Evolutionary conservation across 2,797 vertebrate genomes (phyloP), one percentile per base, ranked within the genome.

Genomic region (Antrozous pallidus): DNA sequence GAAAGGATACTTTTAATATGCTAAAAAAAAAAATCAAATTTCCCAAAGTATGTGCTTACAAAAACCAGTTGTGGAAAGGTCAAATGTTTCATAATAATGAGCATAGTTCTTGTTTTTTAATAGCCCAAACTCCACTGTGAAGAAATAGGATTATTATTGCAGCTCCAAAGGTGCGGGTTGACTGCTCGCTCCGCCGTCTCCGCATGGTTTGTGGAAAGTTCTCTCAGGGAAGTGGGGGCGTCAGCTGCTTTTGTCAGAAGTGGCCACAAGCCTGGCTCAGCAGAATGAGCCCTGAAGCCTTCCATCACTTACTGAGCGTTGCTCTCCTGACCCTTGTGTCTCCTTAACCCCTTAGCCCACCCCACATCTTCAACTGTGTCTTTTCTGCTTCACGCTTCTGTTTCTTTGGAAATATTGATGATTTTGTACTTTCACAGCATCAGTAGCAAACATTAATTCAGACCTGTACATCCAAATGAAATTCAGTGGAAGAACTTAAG

Each of bases 21-120:
- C 81, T 63, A 49, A 90, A 95, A 83, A 56, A 85, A 58, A 28
- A 69, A 93, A 82, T 90, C 28, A 56, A 79, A 65, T 89, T 56
- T 75, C 58, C 61, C 61, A 63, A 79, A 71, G 24, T 67, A 7
- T 63, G 33, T 93, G 26, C 58, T 6, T 58, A 38, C 63, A 80
- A 82, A 90, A 61, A 36, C 22, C 45, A 18, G 6, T 28, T 45
- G 70, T 78, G 42, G 31, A 92, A 70, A 90, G 90, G 70, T 38
- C 71, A 75, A 63, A n/a, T 85, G 51, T 58, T 54, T 95, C 40
- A 75, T 45, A 47, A 69, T 33, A 78, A 56, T 38, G 24, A 85
- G 69, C 70, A 31, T 63, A 75, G 31, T 42, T 90, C 73, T 88
- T 31, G 28, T 8, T 36, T 84, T 56, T 77, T 88, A 81, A 61